phyloP scores from a whole-genome alignment of 2,113 vertebrate species.

The Oplegnathus fasciatus region DNA sequence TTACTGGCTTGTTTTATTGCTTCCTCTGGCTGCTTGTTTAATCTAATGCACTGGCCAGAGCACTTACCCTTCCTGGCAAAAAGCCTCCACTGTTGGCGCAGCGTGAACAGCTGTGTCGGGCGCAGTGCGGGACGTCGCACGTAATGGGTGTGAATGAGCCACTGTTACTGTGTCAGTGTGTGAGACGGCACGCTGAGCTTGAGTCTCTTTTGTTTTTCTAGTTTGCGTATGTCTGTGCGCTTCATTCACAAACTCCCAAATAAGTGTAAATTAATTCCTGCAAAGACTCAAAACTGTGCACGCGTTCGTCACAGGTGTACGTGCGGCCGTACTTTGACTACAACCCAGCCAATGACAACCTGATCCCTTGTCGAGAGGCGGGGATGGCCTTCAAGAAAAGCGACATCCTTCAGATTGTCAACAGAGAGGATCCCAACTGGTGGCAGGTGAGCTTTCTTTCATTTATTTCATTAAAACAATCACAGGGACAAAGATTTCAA shows the following conservation, averaged over 20 bases:
- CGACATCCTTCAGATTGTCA: constrained; percentile 98
- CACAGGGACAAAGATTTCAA: not conserved
- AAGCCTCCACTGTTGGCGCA: constrained; percentile 33
- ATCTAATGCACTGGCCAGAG: constrained; percentile 64
- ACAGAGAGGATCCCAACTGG: constrained; percentile 98
- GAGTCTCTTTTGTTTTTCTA: not conserved
- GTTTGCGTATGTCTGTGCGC: not conserved
- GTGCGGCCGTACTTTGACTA: constrained; percentile 99
- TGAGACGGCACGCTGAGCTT: constrained; percentile 18
- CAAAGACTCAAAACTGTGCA: not conserved
- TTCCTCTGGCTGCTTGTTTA: constrained; percentile 73
- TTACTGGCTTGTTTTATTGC: constrained; percentile 71
- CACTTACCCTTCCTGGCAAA: constrained; percentile 60
- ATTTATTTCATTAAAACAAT: not conserved
- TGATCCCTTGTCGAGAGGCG: constrained; percentile 98
- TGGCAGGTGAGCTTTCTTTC: constrained; percentile 90
- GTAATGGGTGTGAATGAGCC: constrained; percentile 48
- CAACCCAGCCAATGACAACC: constrained; percentile 93
- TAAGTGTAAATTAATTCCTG: not conserved
- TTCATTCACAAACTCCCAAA: not conserved
- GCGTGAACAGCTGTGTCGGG: constrained; percentile 30
- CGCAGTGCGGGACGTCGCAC: not conserved
- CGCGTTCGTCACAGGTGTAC: constrained; percentile 88
- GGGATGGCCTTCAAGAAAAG: constrained; percentile 94
- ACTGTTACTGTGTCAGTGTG: constrained; percentile 16